phyloP scores from a whole-genome alignment of 2,888 invertebrate species.

The Rhagonycha fulva region DNA sequence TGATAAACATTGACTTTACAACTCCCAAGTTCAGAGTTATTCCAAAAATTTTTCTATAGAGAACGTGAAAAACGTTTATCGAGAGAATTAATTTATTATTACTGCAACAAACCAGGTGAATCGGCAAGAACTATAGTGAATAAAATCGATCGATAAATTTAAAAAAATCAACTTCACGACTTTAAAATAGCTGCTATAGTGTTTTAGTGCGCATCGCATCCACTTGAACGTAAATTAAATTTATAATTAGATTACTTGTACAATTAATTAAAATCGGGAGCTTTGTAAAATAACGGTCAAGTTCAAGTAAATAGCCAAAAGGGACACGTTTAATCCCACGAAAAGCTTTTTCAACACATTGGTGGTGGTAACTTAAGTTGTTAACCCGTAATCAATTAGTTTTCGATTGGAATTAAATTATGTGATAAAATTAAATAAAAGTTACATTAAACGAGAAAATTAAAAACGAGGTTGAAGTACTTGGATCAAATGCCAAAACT shows the following conservation, averaged over 20 bases:
- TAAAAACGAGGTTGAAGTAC: neutral
- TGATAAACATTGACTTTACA: neutral
- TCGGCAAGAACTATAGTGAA: neutral
- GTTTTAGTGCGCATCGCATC: neutral
- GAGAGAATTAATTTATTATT: neutral
- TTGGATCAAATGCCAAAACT: neutral
- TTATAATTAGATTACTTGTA: neutral
- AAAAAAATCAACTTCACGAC: neutral
- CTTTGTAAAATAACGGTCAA: neutral
- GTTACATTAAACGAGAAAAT: neutral
- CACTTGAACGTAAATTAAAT: neutral
- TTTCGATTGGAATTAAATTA: neutral
- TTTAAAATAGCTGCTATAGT: neutral
- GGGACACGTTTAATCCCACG: neutral
- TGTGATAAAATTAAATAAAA: neutral
- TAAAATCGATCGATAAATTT: neutral
- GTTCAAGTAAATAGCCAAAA: neutral
- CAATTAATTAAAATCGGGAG: neutral
- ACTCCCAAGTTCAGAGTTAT: neutral
- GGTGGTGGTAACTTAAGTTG: neutral
- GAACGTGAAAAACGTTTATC: neutral
- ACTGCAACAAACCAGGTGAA: neutral
- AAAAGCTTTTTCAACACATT: neutral
- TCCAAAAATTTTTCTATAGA: neutral
- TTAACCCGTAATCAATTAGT: neutral